Evolutionary conservation across 2,113 vertebrate genomes (phyloP).

Genomic region (Orthochromis indermauri): DNA sequence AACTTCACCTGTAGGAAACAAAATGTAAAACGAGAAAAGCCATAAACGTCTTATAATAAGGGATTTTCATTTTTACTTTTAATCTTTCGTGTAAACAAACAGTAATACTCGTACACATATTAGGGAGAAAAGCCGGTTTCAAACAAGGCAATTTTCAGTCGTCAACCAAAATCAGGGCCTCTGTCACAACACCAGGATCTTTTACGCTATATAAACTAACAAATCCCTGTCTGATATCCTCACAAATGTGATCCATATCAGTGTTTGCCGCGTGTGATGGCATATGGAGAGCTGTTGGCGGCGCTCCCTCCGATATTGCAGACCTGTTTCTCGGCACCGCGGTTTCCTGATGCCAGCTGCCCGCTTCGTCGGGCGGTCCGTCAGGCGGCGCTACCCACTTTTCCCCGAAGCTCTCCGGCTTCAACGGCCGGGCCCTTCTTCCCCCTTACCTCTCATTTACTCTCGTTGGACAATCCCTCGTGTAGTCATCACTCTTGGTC

Average conservation of each 20-base stretch:
- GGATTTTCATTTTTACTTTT: neutral
- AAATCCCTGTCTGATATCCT: neutral
- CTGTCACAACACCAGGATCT: neutral
- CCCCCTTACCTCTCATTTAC: constrained; percentile 60
- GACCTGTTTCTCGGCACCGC: constrained; percentile 64
- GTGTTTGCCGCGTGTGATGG: constrained; percentile 49
- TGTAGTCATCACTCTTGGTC: constrained; percentile 9
- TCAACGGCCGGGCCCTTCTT: constrained; percentile 66
- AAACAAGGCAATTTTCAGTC: neutral
- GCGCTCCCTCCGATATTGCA: constrained; percentile 66
- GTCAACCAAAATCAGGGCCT: neutral
- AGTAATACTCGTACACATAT: neutral
- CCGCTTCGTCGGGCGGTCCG: constrained; percentile 70
- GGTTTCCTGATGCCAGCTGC: constrained; percentile 60
- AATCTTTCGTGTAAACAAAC: neutral
- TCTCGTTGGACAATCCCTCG: constrained; percentile 52
- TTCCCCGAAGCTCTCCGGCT: constrained; percentile 67
- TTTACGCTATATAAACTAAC: neutral
- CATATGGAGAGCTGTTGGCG: constrained; percentile 72
- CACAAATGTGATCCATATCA: neutral
- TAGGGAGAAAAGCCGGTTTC: neutral
- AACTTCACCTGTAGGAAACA: constrained; percentile 3
- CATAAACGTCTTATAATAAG: neutral
- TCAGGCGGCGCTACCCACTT: constrained; percentile 81
- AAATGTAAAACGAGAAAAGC: neutral